Base-by-base conservation (phyloP, 2,888 invertebrate genomes). In the Strigamia maritima region DNA sequence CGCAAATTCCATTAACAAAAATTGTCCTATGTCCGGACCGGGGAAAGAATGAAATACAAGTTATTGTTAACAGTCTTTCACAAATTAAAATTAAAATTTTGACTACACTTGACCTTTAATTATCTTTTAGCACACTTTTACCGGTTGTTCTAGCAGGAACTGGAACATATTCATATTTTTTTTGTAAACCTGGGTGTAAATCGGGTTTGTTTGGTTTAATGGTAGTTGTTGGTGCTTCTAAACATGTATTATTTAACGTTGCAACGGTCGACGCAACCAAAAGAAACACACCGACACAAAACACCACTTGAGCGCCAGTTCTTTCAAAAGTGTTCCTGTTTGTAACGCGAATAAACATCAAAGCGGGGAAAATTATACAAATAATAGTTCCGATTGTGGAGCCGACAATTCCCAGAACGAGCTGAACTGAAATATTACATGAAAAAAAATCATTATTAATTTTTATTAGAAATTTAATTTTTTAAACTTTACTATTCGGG, bases 381-480 rank as follows among this genome's bases (percentile, higher is more conserved):
- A 98, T 92, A 82, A 95, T 90, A 16, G 95, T 93, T 0, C 98
- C 98, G 83, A 97, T 95, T 0, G 98, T 97, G 1, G 98, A 95
- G 0, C 98, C 98, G 49, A 96, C 92, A 44, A 98, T 87, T 0
- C 97, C 97, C 80, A 99, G 89, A 79, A 98, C 94, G 83, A 98
- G 90, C 88, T 98, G 88, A 80, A 89, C 88, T 86, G 83, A 31
- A 84, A 83, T 19, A 38, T 75, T 76, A 12, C 14, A 6, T 2
- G 16, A 26, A 74, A 74, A 26, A n/a, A 31, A 31, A 31, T 31
- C 31, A 31, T 31, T 14, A 79, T 8, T 35, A 79, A 14, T 54
- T 65, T 24, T 22, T 8, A 16, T 60, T n/a, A 80, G 31, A 4
- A 80, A 80, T 75, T 24, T 38, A 16, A 12, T 44, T 26, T 38